Percentiles rank a stretch among this genome's conserved stretches.
Evolutionary conservation across 2,797 vertebrate genomes (phyloP).

Genomic region (Euphonia xanthogaster): DNA sequence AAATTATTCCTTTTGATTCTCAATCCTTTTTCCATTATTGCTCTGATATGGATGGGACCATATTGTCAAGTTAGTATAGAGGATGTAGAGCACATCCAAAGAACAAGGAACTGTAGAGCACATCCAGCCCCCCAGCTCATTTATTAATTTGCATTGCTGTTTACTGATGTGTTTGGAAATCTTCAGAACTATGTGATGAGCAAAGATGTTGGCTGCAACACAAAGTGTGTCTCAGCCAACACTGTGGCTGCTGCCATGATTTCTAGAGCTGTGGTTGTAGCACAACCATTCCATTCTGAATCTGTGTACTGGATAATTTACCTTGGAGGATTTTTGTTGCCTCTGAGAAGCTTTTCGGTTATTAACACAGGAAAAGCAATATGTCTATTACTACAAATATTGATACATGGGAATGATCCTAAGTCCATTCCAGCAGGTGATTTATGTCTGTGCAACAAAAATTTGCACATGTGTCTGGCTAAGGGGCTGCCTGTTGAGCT

Average conservation of each 20-base stretch:
- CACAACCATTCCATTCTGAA: background rate
- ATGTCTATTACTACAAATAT: background rate
- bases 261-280: background rate
- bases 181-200: background rate
- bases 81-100: background rate
- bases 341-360: background rate
- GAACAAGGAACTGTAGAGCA: background rate
- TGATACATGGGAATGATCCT: background rate
- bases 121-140: background rate
- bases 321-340: background rate
- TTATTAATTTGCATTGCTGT: background rate
- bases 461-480: background rate
- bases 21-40: slow-evolving; percentile 12
- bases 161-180: background rate
- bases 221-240: background rate
- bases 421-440: background rate
- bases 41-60: background rate
- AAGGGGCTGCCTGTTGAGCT: background rate
- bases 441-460: background rate
- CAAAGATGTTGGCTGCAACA: background rate
- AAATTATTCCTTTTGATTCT: background rate
- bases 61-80: background rate
- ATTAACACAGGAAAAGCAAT: background rate
- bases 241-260: background rate
- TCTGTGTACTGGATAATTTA: background rate